Conservation (phyloP, 2,888 invertebrate genomes). For the Conops quadrifasciatus region DNA sequence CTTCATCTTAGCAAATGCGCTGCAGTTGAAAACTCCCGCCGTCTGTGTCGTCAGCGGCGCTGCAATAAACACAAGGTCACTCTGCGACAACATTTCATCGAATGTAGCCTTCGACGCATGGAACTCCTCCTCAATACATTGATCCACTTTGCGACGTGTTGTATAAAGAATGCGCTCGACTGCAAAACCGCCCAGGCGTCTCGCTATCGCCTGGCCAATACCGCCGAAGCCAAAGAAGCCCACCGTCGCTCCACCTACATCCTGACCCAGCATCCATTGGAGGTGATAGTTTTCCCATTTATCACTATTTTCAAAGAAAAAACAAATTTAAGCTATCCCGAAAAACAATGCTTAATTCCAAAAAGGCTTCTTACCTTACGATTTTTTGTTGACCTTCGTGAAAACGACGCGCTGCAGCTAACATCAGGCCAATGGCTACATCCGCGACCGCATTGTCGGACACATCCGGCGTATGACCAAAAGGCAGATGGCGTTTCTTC, state of each 20-base stretch:
- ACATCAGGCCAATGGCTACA: constrained; percentile 77
- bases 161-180: constrained; percentile 77
- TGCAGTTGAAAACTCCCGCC: constrained; percentile 72
- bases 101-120: constrained; percentile 73
- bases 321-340: neutral
- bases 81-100: constrained; percentile 71
- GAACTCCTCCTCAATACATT: constrained; percentile 59
- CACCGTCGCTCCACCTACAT: constrained; percentile 79
- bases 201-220: constrained; percentile 79
- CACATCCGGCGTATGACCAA: constrained; percentile 83
- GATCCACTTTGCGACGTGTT: constrained; percentile 73
- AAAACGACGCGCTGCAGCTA: constrained; percentile 79
- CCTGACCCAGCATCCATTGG: constrained; percentile 81
- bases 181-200: constrained; percentile 77
- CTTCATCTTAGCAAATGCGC: constrained; percentile 79
- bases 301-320: constrained; percentile 63
- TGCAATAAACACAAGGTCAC: constrained; percentile 77
- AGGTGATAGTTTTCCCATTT: constrained; percentile 75
- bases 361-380: constrained; percentile 60
- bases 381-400: constrained; percentile 77
- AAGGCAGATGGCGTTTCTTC: constrained; percentile 74
- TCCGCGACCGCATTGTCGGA: constrained; percentile 84
- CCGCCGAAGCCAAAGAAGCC: constrained; percentile 86
- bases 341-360: neutral
- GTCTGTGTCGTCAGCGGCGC: constrained; percentile 75